Evolutionary conservation across 37 sponge, comb jelly and placozoan species (phyloP), one percentile per base, ranked within the genome.

Genomic region (Mnemiopsis leidyi): DNA sequence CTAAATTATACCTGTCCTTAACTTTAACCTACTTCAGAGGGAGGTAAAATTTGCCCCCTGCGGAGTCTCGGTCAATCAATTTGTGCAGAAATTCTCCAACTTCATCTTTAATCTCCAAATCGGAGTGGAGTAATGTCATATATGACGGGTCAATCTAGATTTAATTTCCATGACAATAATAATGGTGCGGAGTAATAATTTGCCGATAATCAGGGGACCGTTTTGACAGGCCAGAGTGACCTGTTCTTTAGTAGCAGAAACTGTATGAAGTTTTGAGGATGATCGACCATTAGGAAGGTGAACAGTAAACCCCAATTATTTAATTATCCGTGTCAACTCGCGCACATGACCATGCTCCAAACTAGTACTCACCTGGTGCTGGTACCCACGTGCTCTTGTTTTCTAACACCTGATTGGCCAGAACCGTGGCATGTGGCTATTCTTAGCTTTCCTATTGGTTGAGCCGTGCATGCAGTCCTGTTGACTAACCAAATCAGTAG

Each of bases 271-370:
- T 48, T 48, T 48, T 69, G 29, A 69, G 24, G 73, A 69, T 69
- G 24, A 69, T 1, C 73, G 73, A 25, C 24, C 28, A 25, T 28
- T 25, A 69, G 73, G 73, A 69, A 69, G 73, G 29, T 69, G 73
- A 69, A 69, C 73, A 69, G 29, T 69, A 69, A 69, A 69, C 73
- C 24, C 73, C 29, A 5, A 69, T 69, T 69, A 69, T 69, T 69
- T 69, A 25, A 69, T 69, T 69, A 69, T 69, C 24, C 68, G 18
- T 18, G 18, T 18, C 18, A 61, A 61, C 68, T 61, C n/a, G n/a
- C n/a, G n/a, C n/a, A n/a, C n/a, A n/a, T n/a, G n/a, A n/a, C n/a
- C n/a, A n/a, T n/a, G n/a, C n/a, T n/a, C n/a, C 61, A 5, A 48
- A 48, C 61, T 48, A 48, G 61, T 48, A 48, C 61, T 48, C 61